These are phyloP conservation scores for Pelosia muscerda DNA, from an alignment of 2,888 invertebrate genomes.

Conservation along the genomic window DNA sequence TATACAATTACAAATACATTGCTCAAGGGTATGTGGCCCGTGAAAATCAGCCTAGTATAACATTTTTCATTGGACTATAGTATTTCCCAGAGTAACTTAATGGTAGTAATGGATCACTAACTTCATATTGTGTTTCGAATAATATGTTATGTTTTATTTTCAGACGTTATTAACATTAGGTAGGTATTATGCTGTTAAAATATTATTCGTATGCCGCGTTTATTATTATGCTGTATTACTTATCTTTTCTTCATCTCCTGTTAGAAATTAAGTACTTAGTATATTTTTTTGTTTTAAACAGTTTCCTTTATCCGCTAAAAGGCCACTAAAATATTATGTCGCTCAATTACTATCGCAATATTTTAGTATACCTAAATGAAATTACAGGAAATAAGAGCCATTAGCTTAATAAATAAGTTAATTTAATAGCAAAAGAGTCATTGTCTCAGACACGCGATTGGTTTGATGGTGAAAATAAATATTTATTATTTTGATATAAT, in stretches of 20 bases:
- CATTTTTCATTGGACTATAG: too few relatives aligned
- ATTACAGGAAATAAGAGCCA: neutral
- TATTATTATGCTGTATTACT: neutral
- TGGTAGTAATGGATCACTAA: too few relatives aligned
- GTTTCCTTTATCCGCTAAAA: constrained; percentile 1
- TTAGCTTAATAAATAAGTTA: neutral
- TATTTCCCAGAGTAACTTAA: too few relatives aligned
- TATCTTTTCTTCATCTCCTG: neutral
- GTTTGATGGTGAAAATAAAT: too few relatives aligned
- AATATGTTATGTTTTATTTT: too few relatives aligned
- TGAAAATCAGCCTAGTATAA: too few relatives aligned
- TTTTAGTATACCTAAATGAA: neutral
- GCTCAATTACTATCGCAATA: neutral
- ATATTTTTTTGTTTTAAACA: neutral
- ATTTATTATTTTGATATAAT: too few relatives aligned
- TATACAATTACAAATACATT: too few relatives aligned
- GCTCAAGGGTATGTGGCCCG: too few relatives aligned
- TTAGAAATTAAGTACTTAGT: neutral
- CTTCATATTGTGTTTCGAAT: too few relatives aligned
- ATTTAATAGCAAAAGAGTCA: neutral
- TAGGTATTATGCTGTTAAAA: neutral
- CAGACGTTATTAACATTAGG: too few relatives aligned
- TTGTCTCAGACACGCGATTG: too few relatives aligned
- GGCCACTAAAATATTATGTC: neutral
- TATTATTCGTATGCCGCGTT: neutral